Evolutionary conservation across 2,113 vertebrate species (phyloP), one percentile per base, ranked within the genome.

Genomic region (Pleuronectes platessa): DNA sequence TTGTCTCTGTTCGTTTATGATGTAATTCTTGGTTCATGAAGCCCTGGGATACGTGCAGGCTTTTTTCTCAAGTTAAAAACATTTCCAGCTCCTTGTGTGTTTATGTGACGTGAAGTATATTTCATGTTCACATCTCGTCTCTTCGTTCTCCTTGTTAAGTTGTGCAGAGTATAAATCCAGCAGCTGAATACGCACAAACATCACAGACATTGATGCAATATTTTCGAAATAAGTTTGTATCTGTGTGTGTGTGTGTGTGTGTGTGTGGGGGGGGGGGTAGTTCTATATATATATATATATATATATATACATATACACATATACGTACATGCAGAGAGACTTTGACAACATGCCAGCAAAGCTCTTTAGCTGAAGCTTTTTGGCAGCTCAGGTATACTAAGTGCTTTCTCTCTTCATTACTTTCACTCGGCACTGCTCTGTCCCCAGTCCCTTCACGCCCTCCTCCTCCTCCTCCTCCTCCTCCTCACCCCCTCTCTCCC

Each of bases 311-410:
- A 54, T 74, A 70, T 66, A 62, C 45, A 31, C 47, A 21, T 71
- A 42, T 80, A 56, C 1, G 81, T 70, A 82, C 74, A 78, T n/a
- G 49, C 0, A 11, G 69, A 65, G 64, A 56, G 70, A 54, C 79
- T 86, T 87, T 90, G 91, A 85, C 66, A 68, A 70, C 42, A 11
- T 84, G 90, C 89, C 86, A 87, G 85, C 35, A 63, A 86, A 89
- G 89, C 89, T 90, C 80, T 92, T 88, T 86, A 86, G 83, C 74
- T 23, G 0, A 61, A 51, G 76, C 80, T 74, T 82, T 89, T 86
- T 72, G 86, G 86, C 56, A 76, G 81, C 82, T 71, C 77, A 84
- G 55, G 78, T 88, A 64, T 61, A 82, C 84, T 88, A 87, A 91
- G 87, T 88, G 88, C 85, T 77, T 77, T 69, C 86, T 65, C 75